These are phyloP conservation scores for Caenorhabditis zanzibari DNA, from an alignment of 2,888 invertebrate genomes.

Conservation along the genomic window DNA sequence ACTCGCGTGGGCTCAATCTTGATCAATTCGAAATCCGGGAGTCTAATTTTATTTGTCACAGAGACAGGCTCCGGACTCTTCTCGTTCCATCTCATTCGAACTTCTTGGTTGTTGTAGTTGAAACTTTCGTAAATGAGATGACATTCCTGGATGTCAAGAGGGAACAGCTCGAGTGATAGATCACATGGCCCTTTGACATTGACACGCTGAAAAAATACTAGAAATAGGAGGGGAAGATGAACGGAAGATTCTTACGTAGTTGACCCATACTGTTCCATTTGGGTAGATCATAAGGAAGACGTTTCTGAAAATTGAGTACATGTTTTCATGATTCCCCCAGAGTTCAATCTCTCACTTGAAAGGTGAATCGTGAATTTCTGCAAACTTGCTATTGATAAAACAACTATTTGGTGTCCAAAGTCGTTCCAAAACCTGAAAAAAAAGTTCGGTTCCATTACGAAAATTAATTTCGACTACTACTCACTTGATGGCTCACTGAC, in stretches of 20 bases:
- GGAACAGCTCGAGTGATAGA: conserved; percentile 80
- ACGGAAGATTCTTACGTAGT: conserved; percentile 77
- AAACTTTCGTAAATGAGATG: conserved; percentile 82
- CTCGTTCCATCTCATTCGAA: conserved; percentile 81
- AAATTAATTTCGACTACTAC: conserved; percentile 9
- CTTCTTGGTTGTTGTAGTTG: conserved; percentile 83
- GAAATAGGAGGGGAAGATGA: background rate
- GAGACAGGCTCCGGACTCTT: conserved; percentile 59
- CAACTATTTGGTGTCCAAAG: conserved; percentile 80
- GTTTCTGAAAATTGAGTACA: conserved; percentile 54
- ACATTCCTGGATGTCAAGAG: conserved; percentile 82
- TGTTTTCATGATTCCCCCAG: background rate
- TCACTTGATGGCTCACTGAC: conserved; percentile 81
- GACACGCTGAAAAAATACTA: conserved; percentile 76
- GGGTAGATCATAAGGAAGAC: conserved; percentile 82
- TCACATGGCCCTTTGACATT: conserved; percentile 83
- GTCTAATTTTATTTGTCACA: conserved; percentile 75
- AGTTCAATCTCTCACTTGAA: conserved; percentile 73
- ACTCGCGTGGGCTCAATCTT: conserved; percentile 70
- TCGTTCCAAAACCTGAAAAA: conserved; percentile 71
- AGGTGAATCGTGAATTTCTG: conserved; percentile 82
- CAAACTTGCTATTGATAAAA: conserved; percentile 82
- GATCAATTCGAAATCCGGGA: conserved; percentile 82
- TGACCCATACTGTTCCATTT: conserved; percentile 83
- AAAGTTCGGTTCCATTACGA: conserved; percentile 21